Conservation (phyloP, 2,113 vertebrate genomes). For the Mustelus asterias region DNA sequence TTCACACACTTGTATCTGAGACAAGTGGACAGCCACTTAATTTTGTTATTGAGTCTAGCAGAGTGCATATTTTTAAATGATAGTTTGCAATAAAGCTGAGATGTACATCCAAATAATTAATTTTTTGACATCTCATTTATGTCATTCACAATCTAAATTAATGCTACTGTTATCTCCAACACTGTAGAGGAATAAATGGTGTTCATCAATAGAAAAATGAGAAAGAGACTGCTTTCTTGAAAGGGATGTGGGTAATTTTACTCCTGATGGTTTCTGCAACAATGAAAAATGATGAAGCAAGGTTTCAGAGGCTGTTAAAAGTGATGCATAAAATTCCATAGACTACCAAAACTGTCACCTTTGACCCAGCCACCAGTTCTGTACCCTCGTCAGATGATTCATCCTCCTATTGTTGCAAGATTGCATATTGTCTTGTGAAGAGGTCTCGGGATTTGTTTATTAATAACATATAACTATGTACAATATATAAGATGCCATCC, state of each 20-base stretch:
- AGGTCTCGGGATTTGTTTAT: too few relatives aligned
- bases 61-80: background rate
- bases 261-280: too few relatives aligned
- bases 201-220: background rate
- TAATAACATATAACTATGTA: too few relatives aligned
- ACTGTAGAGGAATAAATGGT: background rate
- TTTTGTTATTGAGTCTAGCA: background rate
- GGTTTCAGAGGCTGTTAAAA: background rate
- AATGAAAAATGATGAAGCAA: background rate
- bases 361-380: background rate
- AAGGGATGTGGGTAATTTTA: background rate
- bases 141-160: background rate
- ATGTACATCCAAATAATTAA: slow-evolving; percentile 22
- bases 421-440: too few relatives aligned
- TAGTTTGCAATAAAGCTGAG: background rate
- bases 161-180: background rate
- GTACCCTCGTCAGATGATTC: background rate
- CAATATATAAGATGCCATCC: too few relatives aligned
- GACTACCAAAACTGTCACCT: background rate
- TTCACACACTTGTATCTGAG: background rate
- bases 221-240: background rate
- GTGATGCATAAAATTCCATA: background rate
- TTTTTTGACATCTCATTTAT: background rate
- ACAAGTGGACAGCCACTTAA: background rate
- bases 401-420: background rate